Evolutionary conservation across 92 coral and sea anemone species (phyloP), one percentile per base, ranked within the genome.

Genomic region (Epizoanthus ramosus): DNA sequence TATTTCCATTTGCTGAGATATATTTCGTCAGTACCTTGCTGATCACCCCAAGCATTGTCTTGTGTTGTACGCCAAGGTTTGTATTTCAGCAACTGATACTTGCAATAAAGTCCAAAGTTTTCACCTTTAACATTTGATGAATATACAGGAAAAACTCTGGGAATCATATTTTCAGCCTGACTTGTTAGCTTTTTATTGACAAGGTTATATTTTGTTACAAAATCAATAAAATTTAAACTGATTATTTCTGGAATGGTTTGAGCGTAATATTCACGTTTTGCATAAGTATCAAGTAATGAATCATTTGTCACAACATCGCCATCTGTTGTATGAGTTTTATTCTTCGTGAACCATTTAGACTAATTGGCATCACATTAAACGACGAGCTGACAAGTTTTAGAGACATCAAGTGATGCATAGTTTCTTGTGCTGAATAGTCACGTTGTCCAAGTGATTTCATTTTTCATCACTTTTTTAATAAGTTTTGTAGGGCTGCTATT

Each of bases 391-490:
- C 80, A 18, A 85, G 75, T 71, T 85, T 85, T 35, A 79, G 73
- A 65, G 84, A 79, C 84, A 85, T 50, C 8, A 85, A 60, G 58
- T 77, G 80, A 39, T 85, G 88, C 88, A 85, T 85, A 79, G 73
- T 85, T 68, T 85, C 85, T 79, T 85, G 89, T 79, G 89, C 87
- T 74, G 87, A 75, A 74, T 33, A 87, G 87, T 87, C 90, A 23
- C 79, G 60, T 87, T 88, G 84, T 0, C 85, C 85, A 75, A 84
- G 87, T 82, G 87, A 63, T 25, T 87, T 87, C 90, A 87, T 87
- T 16, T 74, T 59, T 22, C 73, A 67, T 74, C n/a, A n/a, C n/a
- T 87, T 86, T 66, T 80, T 86, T 81, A 18, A 86, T 80, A 47
- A 80, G n/a, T 79, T 67, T 63, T 81, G 80, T 84, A 5, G 72